Evolutionary conservation across 2,113 vertebrate species (phyloP).

Genomic region (Laticauda colubrina): DNA sequence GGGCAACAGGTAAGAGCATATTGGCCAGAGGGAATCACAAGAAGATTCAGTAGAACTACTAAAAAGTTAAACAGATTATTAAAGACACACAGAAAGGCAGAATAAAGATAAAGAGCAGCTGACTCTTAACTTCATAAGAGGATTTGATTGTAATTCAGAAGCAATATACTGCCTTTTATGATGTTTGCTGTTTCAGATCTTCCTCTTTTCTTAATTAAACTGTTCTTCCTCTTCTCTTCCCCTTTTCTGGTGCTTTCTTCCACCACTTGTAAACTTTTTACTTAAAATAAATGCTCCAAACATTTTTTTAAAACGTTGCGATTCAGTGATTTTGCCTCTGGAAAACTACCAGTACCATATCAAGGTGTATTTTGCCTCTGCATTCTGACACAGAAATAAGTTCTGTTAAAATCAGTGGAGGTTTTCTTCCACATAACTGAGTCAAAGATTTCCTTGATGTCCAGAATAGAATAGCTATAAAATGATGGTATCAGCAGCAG

Average conservation of each 20-base stretch:
- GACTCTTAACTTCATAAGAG: background rate
- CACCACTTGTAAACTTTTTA: background rate
- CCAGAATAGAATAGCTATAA: background rate
- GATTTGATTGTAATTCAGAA: background rate
- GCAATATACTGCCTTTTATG: background rate
- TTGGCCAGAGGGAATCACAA: background rate
- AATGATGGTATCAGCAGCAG: background rate
- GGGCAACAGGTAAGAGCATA: background rate
- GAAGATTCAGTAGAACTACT: background rate
- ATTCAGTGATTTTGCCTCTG: background rate
- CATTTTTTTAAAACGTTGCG: background rate
- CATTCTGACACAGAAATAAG: background rate
- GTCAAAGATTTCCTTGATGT: background rate
- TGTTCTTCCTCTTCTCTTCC: background rate
- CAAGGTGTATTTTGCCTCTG: background rate
- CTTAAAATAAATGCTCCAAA: background rate
- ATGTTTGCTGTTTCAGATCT: background rate
- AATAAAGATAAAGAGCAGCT: background rate
- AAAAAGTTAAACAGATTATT: background rate
- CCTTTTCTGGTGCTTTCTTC: background rate
- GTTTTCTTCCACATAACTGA: background rate
- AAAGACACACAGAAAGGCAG: background rate
- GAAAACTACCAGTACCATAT: background rate
- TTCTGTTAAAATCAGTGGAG: background rate
- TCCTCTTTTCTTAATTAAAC: background rate